Evolutionary conservation across 2,888 invertebrate species (phyloP).

Genomic region (Campoplex nolae): DNA sequence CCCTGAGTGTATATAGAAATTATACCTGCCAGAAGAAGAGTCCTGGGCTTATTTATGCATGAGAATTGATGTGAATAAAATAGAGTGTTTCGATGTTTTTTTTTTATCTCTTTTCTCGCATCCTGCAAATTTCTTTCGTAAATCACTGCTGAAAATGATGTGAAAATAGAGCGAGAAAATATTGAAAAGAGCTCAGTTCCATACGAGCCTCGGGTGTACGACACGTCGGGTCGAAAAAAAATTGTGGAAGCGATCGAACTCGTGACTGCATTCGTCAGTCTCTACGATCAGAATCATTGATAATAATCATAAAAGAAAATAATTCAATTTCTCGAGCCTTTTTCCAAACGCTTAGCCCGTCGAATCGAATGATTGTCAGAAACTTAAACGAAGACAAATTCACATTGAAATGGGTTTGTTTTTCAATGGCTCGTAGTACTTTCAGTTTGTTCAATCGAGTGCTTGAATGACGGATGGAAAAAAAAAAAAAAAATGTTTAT

Average conservation of each 20-base stretch:
- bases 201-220: not conserved
- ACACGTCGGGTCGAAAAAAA: not conserved
- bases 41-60: not conserved
- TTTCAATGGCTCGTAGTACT: not conserved
- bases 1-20: conserved; percentile 19
- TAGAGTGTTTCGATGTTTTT: not conserved
- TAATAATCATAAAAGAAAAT: not conserved
- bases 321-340: no score
- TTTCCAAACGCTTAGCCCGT: no score
- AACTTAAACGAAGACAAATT: no score
- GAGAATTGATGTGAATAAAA: not conserved
- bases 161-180: not conserved
- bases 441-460: not conserved
- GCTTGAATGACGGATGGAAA: not conserved
- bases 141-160: not conserved
- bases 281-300: not conserved
- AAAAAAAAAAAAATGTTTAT: not conserved
- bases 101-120: not conserved
- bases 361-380: no score
- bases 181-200: not conserved
- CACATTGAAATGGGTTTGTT: no score
- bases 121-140: not conserved
- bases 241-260: not conserved
- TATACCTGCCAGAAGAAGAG: not conserved
- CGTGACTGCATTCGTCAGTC: not conserved